phyloP scores from a whole-genome alignment of 1,140 invertebrate genomes.

The Lordiphosa stackelbergi region DNA sequence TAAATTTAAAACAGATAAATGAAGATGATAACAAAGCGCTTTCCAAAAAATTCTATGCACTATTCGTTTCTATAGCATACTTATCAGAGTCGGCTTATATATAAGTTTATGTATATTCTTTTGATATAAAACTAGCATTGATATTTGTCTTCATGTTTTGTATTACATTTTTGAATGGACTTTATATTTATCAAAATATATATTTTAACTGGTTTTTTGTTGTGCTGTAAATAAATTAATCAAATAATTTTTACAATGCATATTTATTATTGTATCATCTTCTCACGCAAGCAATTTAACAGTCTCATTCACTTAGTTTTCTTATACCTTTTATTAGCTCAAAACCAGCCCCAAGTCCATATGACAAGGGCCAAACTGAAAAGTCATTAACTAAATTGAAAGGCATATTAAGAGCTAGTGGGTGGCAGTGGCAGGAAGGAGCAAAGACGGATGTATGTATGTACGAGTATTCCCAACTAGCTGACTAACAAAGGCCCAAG shows the following conservation, averaged over 20 bases:
- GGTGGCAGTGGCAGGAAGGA: slow-evolving; percentile 1
- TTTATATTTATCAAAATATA: slow-evolving; percentile 45
- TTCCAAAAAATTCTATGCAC: background rate
- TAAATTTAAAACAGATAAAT: slow-evolving; percentile 13
- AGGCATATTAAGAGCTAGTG: slow-evolving; percentile 48
- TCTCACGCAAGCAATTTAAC: slow-evolving; percentile 22
- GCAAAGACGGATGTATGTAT: slow-evolving; percentile 1
- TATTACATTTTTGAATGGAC: slow-evolving; percentile 6
- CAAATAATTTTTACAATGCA: slow-evolving; percentile 5
- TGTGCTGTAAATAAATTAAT: slow-evolving; percentile 29
- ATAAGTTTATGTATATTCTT: slow-evolving; percentile 2
- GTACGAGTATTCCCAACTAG: slow-evolving; percentile 25
- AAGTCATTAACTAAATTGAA: slow-evolving; percentile 71
- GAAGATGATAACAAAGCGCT: slow-evolving; percentile 5
- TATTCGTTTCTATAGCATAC: slow-evolving; percentile 15
- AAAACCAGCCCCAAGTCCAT: slow-evolving; percentile 5
- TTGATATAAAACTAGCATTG: slow-evolving; percentile 6
- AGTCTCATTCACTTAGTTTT: slow-evolving; percentile 53
- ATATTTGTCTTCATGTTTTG: background rate
- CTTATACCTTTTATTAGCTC: slow-evolving; percentile 9
- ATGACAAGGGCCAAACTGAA: slow-evolving; percentile 18
- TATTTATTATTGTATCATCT: slow-evolving; percentile 31
- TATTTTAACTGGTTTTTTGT: slow-evolving; percentile 11
- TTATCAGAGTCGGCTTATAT: slow-evolving; percentile 10
- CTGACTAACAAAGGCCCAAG: slow-evolving; percentile 30